phyloP scores from a whole-genome alignment of 2,113 vertebrate species.

The Oncorhynchus gorbuscha region DNA sequence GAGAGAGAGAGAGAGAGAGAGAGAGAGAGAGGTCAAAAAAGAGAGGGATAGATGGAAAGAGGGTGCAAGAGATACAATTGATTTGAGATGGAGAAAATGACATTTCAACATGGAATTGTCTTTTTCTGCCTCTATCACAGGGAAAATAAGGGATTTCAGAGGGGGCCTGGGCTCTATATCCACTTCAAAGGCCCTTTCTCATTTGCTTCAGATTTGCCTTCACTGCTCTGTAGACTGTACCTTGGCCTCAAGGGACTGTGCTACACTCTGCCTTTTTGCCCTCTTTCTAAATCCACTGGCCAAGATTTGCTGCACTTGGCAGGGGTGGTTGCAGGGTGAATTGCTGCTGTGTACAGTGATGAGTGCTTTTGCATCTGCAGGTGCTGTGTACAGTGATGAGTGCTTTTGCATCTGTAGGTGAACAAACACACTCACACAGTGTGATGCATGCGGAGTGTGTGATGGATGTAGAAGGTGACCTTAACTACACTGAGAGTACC shows the following conservation, averaged over 20 bases:
- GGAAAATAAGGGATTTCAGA: constrained; percentile 1
- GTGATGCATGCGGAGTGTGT: neutral
- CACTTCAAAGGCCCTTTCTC: constrained; percentile 45
- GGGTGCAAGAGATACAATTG: neutral
- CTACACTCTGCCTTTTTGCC: neutral
- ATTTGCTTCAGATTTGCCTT: constrained; percentile 31
- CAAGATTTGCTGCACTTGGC: constrained; percentile 24
- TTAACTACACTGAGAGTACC: neutral
- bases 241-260: constrained; percentile 8
- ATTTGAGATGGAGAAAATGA: constrained; percentile 12
- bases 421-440: constrained; percentile 21
- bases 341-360: constrained; percentile 1
- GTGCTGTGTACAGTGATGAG: neutral
- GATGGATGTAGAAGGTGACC: constrained; percentile 2
- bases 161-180: constrained; percentile 8
- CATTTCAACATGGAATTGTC: constrained; percentile 3
- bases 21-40: too few species aligned
- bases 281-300: constrained; percentile 15
- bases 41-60: neutral
- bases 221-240: constrained; percentile 1
- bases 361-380: constrained; percentile 17
- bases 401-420: constrained; percentile 27
- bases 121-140: constrained; percentile 1
- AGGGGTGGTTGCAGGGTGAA: constrained; percentile 1
- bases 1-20: constrained; percentile 3